Conservation (phyloP, 2,113 vertebrate species). For the Probosciger aterrimus region DNA sequence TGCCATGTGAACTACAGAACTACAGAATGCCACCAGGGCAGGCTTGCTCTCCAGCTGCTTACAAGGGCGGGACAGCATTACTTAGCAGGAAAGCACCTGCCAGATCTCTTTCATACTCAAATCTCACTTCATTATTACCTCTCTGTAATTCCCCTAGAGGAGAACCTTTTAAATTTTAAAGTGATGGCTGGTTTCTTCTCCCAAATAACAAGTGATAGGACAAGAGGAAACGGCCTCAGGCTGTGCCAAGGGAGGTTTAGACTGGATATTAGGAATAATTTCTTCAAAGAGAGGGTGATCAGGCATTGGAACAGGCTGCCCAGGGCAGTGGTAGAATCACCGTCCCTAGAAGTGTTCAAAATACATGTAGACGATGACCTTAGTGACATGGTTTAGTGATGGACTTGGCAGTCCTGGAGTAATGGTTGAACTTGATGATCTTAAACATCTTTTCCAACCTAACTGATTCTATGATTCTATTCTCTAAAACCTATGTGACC, state of each 20-base stretch:
- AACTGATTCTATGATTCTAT: background rate
- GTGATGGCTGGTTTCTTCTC: background rate
- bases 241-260: background rate
- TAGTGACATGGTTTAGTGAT: background rate
- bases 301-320: background rate
- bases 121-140: background rate
- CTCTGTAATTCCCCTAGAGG: background rate
- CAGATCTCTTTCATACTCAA: background rate
- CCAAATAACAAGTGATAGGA: background rate
- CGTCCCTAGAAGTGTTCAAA: background rate
- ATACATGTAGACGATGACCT: background rate
- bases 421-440: background rate
- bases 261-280: background rate
- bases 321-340: background rate
- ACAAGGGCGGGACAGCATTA: background rate
- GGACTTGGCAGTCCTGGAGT: background rate
- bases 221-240: background rate
- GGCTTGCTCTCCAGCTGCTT: background rate
- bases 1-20: accelerated
- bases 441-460: background rate
- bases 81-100: background rate
- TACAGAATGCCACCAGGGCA: background rate
- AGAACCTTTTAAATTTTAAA: background rate
- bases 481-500: background rate
- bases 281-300: background rate